phyloP scores from a whole-genome alignment of 2,113 vertebrate species.

The Cynocephalus volans region DNA sequence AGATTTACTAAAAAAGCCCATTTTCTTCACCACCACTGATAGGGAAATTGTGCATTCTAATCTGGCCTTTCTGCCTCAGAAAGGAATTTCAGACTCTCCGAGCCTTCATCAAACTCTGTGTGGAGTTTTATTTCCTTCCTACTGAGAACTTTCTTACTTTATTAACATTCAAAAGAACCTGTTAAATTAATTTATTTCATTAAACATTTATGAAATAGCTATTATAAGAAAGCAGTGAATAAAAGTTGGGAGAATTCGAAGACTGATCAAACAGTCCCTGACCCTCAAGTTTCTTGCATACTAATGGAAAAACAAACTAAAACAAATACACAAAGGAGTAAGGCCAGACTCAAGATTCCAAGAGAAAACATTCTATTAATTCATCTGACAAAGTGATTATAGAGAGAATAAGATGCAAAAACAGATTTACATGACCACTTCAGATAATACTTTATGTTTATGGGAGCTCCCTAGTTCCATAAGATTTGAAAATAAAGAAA shows the following conservation, averaged over 20 bases:
- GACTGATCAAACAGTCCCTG: neutral
- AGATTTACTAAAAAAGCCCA: constrained; percentile 3
- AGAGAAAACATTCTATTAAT: constrained; percentile 20
- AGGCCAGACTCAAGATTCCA: neutral
- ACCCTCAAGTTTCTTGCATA: neutral
- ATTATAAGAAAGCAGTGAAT: neutral
- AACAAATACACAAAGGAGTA: neutral
- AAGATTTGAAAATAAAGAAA: neutral
- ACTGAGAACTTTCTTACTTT: constrained; percentile 28
- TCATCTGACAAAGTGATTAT: neutral
- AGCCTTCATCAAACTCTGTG: neutral
- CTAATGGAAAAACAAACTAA: neutral
- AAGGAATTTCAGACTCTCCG: neutral
- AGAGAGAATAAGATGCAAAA: neutral
- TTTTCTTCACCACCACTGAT: neutral
- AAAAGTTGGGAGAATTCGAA: neutral
- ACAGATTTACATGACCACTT: neutral
- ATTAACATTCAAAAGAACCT: constrained; percentile 34
- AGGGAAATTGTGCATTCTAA: neutral
- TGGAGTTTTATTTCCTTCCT: neutral
- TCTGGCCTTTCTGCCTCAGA: neutral
- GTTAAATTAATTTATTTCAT: constrained; percentile 30
- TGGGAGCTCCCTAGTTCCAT: neutral
- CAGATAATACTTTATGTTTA: neutral
- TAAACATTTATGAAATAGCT: constrained; percentile 50